phyloP scores from a whole-genome alignment of 2,797 vertebrate species.

The Lepus townsendii region DNA sequence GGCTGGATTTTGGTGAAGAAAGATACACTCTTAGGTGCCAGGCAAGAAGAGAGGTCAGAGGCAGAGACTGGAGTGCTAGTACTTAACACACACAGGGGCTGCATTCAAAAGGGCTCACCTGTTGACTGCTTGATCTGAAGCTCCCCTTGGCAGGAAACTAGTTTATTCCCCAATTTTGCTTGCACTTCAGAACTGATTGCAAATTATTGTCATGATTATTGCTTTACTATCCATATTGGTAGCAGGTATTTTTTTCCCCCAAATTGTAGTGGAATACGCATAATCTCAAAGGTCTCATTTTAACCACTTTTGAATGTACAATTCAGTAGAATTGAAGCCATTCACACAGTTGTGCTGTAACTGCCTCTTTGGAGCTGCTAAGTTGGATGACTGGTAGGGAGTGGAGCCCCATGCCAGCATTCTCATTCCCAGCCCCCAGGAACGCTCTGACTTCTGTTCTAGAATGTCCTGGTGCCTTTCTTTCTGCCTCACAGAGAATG shows the following conservation, averaged over 20 bases:
- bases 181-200: not conserved
- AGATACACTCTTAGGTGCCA: not conserved
- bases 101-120: not conserved
- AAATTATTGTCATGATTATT: not conserved
- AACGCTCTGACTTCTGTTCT: not conserved
- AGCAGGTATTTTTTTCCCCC: not conserved
- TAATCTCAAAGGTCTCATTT: not conserved
- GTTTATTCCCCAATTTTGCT: not conserved
- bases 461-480: not conserved
- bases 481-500: not conserved
- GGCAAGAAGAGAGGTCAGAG: not conserved
- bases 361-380: slow-evolving; percentile 17
- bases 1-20: not conserved
- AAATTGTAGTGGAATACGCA: not conserved
- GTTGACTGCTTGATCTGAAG: not conserved
- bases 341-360: not conserved
- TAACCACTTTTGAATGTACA: not conserved
- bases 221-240: not conserved
- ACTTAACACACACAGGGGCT: rapidly evolving
- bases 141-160: not conserved
- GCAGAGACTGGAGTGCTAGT: rapidly evolving
- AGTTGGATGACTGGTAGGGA: not conserved
- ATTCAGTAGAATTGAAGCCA: not conserved
- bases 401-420: no score
- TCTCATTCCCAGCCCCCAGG: not conserved